These are phyloP conservation scores for Pogonus chalceus DNA, from an alignment of 1,140 invertebrate species.

Conservation along the genomic window DNA sequence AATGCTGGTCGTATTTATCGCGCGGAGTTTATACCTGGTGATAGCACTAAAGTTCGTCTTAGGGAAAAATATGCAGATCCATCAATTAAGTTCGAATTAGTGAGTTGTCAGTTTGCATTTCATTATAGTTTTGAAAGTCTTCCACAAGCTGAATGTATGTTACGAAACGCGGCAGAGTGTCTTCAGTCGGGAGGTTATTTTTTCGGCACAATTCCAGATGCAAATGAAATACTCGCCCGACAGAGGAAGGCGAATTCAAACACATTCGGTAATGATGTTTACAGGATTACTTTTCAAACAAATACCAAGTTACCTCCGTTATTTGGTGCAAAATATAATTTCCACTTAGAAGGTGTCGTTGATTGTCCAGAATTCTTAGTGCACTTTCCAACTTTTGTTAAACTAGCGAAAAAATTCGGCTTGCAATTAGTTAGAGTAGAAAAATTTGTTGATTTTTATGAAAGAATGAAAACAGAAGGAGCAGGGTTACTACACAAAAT, in stretches of 20 bases:
- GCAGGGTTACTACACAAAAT: constrained; percentile 60
- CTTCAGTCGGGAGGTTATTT: constrained; percentile 86
- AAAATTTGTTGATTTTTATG: constrained; percentile 74
- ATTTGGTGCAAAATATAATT: constrained; percentile 95
- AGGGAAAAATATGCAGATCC: constrained; percentile 61
- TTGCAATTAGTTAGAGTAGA: constrained; percentile 64
- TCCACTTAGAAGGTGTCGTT: constrained; percentile 90
- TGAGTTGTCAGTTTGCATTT: constrained; percentile 96
- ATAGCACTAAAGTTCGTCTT: constrained; percentile 78
- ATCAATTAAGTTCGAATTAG: constrained; percentile 73
- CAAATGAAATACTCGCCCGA: constrained; percentile 72
- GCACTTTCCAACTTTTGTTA: constrained; percentile 76
- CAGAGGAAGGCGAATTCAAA: constrained; percentile 43
- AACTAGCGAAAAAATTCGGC: constrained; percentile 72
- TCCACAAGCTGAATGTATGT: constrained; percentile 83
- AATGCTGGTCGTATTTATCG: constrained; percentile 47
- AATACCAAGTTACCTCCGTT: constrained; percentile 63
- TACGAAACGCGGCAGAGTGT: constrained; percentile 84
- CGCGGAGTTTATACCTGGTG: constrained; percentile 87
- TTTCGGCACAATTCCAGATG: constrained; percentile 92
- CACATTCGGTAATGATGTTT: constrained; percentile 81
- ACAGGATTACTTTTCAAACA: constrained; percentile 67
- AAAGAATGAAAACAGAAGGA: constrained; percentile 51
- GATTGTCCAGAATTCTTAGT: constrained; percentile 98
- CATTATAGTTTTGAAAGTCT: constrained; percentile 93